Evolutionary conservation across 1,140 invertebrate species (phyloP).

Genomic region (Parapsyche elsis): DNA sequence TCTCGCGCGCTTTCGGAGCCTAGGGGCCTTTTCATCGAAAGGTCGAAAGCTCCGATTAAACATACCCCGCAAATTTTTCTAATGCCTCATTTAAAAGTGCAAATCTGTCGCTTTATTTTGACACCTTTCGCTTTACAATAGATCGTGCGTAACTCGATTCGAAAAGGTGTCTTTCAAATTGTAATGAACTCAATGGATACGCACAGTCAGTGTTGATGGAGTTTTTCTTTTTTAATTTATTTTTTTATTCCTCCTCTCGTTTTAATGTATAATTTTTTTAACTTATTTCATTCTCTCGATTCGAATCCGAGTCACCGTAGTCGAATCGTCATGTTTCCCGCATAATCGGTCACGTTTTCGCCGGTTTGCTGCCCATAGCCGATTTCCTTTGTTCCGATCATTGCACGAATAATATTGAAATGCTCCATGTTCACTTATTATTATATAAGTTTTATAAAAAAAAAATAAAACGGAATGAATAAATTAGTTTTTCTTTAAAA

Average conservation of each 20-base stretch:
- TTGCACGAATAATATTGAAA: constrained; percentile 47
- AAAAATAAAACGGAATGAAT: neutral
- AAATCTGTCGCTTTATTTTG: neutral
- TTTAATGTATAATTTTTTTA: constrained; percentile 7
- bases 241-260: neutral
- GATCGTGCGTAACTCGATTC: constrained; percentile 23
- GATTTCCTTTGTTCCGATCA: constrained; percentile 45
- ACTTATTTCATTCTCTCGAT: constrained; percentile 20
- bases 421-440: constrained; percentile 1
- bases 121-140: neutral
- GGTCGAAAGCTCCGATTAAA: neutral
- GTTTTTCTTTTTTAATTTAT: constrained; percentile 17
- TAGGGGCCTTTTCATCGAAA: neutral
- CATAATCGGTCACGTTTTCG: constrained; percentile 46
- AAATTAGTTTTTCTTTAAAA: constrained; percentile 7
- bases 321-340: constrained; percentile 40
- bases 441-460: neutral
- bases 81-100: neutral
- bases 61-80: neutral
- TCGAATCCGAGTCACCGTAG: constrained; percentile 28
- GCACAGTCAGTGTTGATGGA: constrained; percentile 10
- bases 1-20: neutral
- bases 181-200: constrained; percentile 28
- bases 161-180: constrained; percentile 28
- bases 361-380: constrained; percentile 44